A percentile compares a stretch with the other conserved stretches of the same genome.
Evolutionary conservation across 2,797 vertebrate genomes (phyloP).

Genomic region (Setipinna tenuifilis): DNA sequence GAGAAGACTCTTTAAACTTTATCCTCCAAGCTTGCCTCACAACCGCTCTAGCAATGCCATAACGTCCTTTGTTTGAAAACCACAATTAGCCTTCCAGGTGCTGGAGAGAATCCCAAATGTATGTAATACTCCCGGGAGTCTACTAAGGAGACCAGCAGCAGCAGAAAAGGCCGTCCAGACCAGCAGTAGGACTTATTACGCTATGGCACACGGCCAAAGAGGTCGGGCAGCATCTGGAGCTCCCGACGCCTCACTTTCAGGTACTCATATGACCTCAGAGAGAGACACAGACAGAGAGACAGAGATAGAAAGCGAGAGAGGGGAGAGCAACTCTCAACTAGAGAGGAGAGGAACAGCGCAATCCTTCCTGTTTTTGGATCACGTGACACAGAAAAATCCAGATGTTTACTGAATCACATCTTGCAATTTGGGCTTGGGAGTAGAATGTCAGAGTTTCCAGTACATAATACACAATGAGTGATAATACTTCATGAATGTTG

Average conservation of each 20-base stretch:
- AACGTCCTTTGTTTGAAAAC: neutral
- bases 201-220: neutral
- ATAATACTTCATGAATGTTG: too few relatives aligned
- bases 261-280: conserved; percentile 1
- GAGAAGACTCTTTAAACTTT: neutral
- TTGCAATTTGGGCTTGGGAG: neutral
- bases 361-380: neutral
- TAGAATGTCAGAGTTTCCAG: neutral
- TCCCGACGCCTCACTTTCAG: neutral
- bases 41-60: neutral
- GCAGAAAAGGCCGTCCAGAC: neutral
- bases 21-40: neutral
- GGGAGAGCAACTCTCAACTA: neutral
- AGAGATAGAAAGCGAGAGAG: too few relatives aligned
- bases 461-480: neutral
- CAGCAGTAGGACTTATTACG: neutral
- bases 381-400: neutral
- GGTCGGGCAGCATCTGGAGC: neutral
- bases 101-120: neutral
- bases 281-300: neutral
- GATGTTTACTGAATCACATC: conserved; percentile 2
- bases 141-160: neutral
- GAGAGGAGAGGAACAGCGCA: neutral
- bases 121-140: neutral
- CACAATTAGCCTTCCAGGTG: neutral